Conservation (phyloP, 1,140 invertebrate genomes). For the Nephila pilipes region DNA sequence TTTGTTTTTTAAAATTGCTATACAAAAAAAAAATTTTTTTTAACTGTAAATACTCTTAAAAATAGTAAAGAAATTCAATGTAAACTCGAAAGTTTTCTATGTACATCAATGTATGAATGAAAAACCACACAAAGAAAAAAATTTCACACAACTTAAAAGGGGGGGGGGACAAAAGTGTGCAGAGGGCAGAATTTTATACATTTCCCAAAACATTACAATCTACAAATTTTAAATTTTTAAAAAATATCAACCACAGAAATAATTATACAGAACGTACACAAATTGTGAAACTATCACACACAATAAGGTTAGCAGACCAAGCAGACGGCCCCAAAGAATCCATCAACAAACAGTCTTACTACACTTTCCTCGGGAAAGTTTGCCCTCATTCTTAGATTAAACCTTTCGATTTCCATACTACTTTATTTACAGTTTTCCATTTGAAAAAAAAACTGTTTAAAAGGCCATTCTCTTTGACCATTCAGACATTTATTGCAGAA, state of each 20-base stretch:
- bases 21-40: no score
- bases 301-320: conserved; percentile 57
- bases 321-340: not conserved
- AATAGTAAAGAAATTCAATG: no score
- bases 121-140: no score
- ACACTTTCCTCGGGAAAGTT: not conserved
- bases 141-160: no score
- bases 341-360: not conserved
- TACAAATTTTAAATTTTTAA: not conserved
- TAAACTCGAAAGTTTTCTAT: no score
- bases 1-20: no score
- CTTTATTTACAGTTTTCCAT: conserved; percentile 9
- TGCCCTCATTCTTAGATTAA: conserved; percentile 11
- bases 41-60: no score
- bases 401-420: not conserved
- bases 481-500: conserved; percentile 47
- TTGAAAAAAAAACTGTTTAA: conserved; percentile 27
- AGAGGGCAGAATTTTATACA: no score
- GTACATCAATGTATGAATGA: no score
- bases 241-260: not conserved
- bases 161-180: no score
- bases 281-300: not conserved
- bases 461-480: not conserved
- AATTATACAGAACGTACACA: not conserved
- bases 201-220: no score